A percentile compares a stretch with the other conserved stretches of the same genome.
phyloP scores from a whole-genome alignment of 2,888 invertebrate species.

The Exephanes ischioxanthus region DNA sequence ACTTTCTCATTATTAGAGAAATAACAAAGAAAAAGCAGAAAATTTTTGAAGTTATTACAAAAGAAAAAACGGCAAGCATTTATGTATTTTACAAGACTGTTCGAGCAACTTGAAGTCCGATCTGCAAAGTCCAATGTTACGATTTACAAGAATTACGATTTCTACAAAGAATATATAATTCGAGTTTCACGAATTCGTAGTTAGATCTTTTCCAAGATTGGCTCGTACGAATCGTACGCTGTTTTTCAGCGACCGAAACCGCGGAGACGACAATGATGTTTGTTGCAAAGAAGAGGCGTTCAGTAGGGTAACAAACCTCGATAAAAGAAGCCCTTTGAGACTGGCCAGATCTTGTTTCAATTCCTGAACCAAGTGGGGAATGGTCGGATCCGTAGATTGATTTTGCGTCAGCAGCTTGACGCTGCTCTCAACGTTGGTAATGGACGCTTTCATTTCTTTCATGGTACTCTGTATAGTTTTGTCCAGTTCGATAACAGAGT shows the following conservation, averaged over 20 bases:
- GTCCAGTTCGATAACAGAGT: slow-evolving; percentile 89
- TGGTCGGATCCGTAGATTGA: slow-evolving; percentile 78
- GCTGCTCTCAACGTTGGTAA: slow-evolving; percentile 89
- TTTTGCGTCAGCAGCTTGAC: slow-evolving; percentile 85
- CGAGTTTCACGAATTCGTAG: no score
- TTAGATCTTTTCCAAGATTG: no score
- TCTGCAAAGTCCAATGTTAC: no score
- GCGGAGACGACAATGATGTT: background rate
- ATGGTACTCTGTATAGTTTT: slow-evolving; percentile 88
- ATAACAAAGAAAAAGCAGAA: background rate
- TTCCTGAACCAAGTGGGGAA: slow-evolving; percentile 82
- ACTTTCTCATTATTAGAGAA: background rate
- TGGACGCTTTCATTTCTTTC: slow-evolving; percentile 88
- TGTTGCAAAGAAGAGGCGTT: background rate
- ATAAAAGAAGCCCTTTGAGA: slow-evolving; percentile 82
- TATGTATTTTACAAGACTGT: background rate
- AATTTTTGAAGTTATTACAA: background rate
- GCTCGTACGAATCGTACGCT: no score
- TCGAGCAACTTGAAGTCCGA: background rate
- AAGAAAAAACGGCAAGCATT: background rate
- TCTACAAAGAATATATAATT: no score
- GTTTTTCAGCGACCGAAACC: background rate
- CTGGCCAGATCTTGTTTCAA: slow-evolving; percentile 83
- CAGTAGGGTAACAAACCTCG: slow-evolving; percentile 76
- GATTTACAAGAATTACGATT: no score